phyloP scores from a whole-genome alignment of 2,797 vertebrate genomes.

The Eurystomus glaucurus region DNA sequence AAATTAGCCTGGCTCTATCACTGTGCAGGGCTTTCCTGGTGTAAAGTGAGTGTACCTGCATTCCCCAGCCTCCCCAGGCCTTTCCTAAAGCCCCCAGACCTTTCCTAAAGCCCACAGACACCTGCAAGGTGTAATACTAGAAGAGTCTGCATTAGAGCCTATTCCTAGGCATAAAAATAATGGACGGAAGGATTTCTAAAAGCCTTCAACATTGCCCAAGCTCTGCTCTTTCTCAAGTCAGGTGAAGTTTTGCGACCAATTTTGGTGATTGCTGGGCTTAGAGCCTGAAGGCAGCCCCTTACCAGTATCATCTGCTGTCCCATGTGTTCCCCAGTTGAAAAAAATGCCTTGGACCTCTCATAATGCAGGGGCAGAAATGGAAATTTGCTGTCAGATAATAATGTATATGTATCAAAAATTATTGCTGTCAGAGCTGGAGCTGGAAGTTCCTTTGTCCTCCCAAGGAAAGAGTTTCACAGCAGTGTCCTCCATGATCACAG shows the following conservation, averaged over 20 bases:
- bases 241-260: neutral
- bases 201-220: neutral
- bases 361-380: neutral
- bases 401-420: neutral
- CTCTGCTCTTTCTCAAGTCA: neutral
- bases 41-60: neutral
- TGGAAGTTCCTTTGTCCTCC: neutral
- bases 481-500: neutral
- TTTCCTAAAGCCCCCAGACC: neutral
- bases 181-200: neutral
- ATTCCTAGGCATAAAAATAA: neutral
- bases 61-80: neutral
- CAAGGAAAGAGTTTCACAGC: neutral
- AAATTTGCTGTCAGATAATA: neutral
- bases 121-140: no score
- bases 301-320: neutral
- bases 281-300: neutral
- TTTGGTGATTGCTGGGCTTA: neutral
- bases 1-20: neutral
- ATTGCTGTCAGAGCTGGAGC: neutral
- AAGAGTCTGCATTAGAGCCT: neutral
- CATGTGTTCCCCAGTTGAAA: neutral
- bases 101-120: neutral
- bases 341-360: neutral
- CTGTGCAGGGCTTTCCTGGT: neutral